These are phyloP conservation scores for Rapana venosa DNA, from an alignment of 2,888 invertebrate genomes.

Conservation along the genomic window DNA sequence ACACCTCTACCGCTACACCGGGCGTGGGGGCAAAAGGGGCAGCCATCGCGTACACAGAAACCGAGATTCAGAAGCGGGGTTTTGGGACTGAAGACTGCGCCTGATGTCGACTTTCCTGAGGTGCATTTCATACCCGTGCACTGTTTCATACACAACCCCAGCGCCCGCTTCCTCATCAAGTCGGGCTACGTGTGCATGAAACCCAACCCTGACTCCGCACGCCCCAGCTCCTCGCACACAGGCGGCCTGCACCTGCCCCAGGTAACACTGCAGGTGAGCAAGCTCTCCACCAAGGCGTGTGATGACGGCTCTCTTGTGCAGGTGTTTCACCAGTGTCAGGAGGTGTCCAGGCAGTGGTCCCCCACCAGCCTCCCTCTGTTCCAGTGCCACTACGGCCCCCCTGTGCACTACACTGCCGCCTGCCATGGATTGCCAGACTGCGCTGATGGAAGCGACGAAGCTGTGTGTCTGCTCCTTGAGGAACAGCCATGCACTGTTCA, in stretches of 20 bases:
- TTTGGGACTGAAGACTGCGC: background rate
- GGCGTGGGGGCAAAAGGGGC: slow-evolving; percentile 34
- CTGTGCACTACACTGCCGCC: background rate
- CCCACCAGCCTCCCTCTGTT: background rate
- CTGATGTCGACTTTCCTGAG: background rate
- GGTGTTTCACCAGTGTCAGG: background rate
- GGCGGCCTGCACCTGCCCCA: background rate
- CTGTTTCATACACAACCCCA: background rate
- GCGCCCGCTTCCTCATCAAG: too few relatives aligned
- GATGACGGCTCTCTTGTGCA: slow-evolving; percentile 27
- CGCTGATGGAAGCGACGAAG: slow-evolving; percentile 20
- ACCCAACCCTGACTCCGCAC: background rate
- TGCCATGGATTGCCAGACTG: background rate
- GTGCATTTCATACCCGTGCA: background rate
- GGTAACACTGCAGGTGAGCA: background rate
- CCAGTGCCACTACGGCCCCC: too few relatives aligned
- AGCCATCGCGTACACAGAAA: slow-evolving; percentile 24
- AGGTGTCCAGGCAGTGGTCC: background rate
- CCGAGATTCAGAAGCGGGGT: background rate
- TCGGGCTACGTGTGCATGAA: slow-evolving; percentile 33
- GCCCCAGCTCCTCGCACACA: background rate
- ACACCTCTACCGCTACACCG: slow-evolving; percentile 2
- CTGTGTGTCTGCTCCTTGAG: background rate
- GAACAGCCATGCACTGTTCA: background rate
- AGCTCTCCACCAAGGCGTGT: slow-evolving; percentile 17